Conservation (phyloP, 2,113 vertebrate species). For the Ovis aries region DNA sequence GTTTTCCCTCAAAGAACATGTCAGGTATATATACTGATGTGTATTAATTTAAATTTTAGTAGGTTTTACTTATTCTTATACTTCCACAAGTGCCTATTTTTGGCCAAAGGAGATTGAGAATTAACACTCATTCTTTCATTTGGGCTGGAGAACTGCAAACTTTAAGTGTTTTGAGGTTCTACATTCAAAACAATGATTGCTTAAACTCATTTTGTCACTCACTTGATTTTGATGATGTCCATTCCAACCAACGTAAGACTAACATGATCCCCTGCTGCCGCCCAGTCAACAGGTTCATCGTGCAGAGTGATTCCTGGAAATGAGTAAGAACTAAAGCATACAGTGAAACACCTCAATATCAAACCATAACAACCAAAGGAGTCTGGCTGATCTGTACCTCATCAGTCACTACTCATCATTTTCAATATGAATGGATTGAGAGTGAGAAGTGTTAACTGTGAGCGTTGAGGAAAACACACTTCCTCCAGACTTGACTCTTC, state of each 20-base stretch:
- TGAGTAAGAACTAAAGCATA: constrained; percentile 83
- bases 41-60: constrained; percentile 64
- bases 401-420: constrained; percentile 85
- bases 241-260: constrained; percentile 97
- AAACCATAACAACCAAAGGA: constrained; percentile 77
- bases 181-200: constrained; percentile 72
- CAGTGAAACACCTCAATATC: constrained; percentile 79
- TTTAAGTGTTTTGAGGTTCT: constrained; percentile 48
- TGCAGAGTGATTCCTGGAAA: constrained; percentile 96
- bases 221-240: constrained; percentile 99
- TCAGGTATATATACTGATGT: constrained; percentile 15
- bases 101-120: constrained; percentile 15
- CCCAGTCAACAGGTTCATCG: constrained; percentile 95
- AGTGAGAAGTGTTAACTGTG: constrained; percentile 78
- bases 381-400: constrained; percentile 72
- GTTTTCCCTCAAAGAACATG: constrained; percentile 4
- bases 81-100: not conserved
- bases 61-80: constrained; percentile 2
- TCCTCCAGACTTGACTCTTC: constrained; percentile 51
- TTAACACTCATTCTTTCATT: constrained; percentile 71
- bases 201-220: constrained; percentile 79
- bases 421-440: constrained; percentile 84
- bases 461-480: constrained; percentile 67
- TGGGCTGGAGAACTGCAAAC: constrained; percentile 62
- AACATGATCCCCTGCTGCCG: constrained; percentile 96